A percentile compares a stretch with the other conserved stretches of the same genome.
Conservation (phyloP, 2,888 invertebrate genomes). For the Drosophila suboccidentalis region DNA sequence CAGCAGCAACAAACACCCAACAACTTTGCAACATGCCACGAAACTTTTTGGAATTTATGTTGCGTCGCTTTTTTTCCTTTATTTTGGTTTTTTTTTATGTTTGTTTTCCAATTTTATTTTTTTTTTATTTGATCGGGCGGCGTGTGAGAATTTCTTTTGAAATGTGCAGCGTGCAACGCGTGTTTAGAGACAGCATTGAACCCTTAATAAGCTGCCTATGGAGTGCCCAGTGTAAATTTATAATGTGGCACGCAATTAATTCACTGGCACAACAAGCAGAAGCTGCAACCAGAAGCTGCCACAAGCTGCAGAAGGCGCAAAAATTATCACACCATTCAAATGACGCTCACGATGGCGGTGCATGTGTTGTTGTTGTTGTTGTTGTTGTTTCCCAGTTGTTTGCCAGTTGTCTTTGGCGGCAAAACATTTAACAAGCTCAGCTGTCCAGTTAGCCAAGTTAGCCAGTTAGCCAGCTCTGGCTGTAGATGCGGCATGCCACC, state of each 20-base stretch:
- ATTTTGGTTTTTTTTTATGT: constrained; percentile 22
- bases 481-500: constrained; percentile 70
- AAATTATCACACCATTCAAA: constrained; percentile 84
- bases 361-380: constrained; percentile 30
- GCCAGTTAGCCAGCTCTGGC: constrained; percentile 26
- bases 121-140: constrained; percentile 48
- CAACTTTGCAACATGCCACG: constrained; percentile 78
- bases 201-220: constrained; percentile 73
- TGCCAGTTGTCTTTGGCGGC: constrained; percentile 66
- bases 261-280: constrained; percentile 62
- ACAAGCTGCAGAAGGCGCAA: constrained; percentile 56
- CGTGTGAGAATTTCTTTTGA: constrained; percentile 82
- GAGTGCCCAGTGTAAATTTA: constrained; percentile 60
- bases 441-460: constrained; percentile 46
- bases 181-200: constrained; percentile 57
- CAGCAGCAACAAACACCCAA: constrained; percentile 57
- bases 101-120: constrained; percentile 33
- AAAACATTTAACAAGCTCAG: constrained; percentile 75
- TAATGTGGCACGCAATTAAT: constrained; percentile 79
- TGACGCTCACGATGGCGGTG: constrained; percentile 73
- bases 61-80: constrained; percentile 34
- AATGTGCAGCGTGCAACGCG: constrained; percentile 67
- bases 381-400: constrained; percentile 19
- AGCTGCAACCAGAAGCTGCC: constrained; percentile 45
- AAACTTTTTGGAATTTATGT: constrained; percentile 75